Base-by-base conservation (phyloP, 2,797 vertebrate species). In the Nannoperca obscura region DNA sequence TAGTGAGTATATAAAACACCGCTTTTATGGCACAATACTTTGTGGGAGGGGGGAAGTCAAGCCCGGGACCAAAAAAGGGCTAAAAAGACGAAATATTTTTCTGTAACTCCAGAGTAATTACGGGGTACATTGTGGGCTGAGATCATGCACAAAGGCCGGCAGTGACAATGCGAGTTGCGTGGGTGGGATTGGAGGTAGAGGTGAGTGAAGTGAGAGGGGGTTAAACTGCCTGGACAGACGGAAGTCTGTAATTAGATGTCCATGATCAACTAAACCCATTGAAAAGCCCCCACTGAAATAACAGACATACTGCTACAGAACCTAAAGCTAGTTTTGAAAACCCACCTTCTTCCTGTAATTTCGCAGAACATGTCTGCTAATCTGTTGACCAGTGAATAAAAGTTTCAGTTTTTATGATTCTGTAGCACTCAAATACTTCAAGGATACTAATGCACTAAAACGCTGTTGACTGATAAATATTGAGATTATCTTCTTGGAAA, bases 211-310 rank as follows among this genome's bases (percentile, higher is more conserved):
- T 11, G 55, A 54, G 24, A 30, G 34, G 57, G 78, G 67, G 76
- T 82, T 91, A 71, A 82, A 74, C 69, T 53, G 24, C 71, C 50
- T 40, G 53, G 60, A 76, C 91, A 95, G 90, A 92, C 92, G 89
- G 89, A 67, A 4, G 81, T 65, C 75, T 64, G 71, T 78, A 87
- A 88, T 92, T 88, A 91, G 80, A 50, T 67, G 76, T 53, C 72
- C 62, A 55, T 85, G 83, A 75, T 91, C 80, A 91, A 44, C 81
- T 90, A 90, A 92, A 85, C 76, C 87, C 68, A 77, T 77, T 88
- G 81, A 80, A 81, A 86, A 42, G 69, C 69, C 84, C 71, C 65
- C 30, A 78, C 85, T 80, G 79, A 80, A 89, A 88, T 81, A 85
- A 66, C 75, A 68, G 5, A 63, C 32, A 24, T 13, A 44, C 55